Percentiles rank a stretch among this genome's conserved stretches.
These are phyloP conservation scores for Equus quagga DNA, from an alignment of 2,113 vertebrate genomes.

Conservation along the genomic window DNA sequence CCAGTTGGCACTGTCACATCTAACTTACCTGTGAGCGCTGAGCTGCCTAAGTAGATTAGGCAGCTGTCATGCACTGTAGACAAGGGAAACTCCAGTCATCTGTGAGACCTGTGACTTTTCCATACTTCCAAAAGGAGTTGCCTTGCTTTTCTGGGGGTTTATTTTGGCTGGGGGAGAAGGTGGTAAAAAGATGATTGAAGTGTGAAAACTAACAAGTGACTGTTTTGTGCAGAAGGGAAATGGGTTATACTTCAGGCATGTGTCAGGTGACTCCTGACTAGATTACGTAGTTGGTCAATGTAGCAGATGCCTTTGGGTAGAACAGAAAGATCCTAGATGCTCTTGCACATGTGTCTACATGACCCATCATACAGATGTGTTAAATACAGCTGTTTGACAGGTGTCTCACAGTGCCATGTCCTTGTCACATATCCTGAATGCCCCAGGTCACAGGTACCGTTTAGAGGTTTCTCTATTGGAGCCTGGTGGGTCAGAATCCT, in stretches of 20 bases:
- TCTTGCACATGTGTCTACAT: background rate
- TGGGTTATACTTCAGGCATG: background rate
- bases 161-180: constrained; percentile 35
- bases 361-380: background rate
- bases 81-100: background rate
- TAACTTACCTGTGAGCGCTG: constrained; percentile 81
- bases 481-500: background rate
- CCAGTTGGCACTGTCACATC: constrained; percentile 74
- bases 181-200: background rate
- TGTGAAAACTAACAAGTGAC: constrained; percentile 30
- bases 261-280: background rate
- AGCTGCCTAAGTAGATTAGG: constrained; percentile 83
- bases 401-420: background rate
- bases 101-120: background rate
- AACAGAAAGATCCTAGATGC: background rate
- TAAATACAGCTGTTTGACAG: background rate
- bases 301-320: background rate
- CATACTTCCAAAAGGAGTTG: background rate
- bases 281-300: background rate
- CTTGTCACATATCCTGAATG: background rate
- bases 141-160: background rate
- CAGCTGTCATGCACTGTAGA: constrained; percentile 60
- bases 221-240: background rate
- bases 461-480: background rate
- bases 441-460: background rate